Evolutionary conservation across 2,797 vertebrate species (phyloP), one percentile per base, ranked within the genome.

Genomic region (Jordanella pulchra): DNA sequence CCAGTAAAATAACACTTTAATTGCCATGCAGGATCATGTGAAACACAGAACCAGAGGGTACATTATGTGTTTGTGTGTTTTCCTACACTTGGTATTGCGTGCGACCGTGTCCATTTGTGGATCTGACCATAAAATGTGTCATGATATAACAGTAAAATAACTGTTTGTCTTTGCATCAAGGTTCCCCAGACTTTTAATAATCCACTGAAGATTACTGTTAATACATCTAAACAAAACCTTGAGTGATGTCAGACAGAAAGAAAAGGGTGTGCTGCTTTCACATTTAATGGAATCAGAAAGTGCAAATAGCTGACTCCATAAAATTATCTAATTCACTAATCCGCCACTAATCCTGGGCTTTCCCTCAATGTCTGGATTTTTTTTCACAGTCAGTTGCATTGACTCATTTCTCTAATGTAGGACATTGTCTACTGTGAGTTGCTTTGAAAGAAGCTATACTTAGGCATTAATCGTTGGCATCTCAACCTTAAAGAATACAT

Each of bases 41-140:
- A 6, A 74, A 53, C 74, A 50, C 42, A 35, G 11, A 39, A 63
- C 71, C 39, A 35, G 7, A 69, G 12, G 45, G 39, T 70, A 14
- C n/a, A 42, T 65, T 50, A 30, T 71, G 28, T 71, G 35, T 72
- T 76, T 4, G 58, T 61, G 42, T 76, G 28, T 67, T 68, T n/a
- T 55, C 32, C 32, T 60, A 28, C 69, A 1, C 50, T 18, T 14
- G 1, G 39, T 2, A n/a, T 63, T 63, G 60, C 60, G 35, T 63
- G 35, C 14, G 23, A 63, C 60, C 9, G 60, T 13, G 23, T 25
- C 42, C 42, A 25, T 25, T 63, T 63, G 60, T 63, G 10, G 18
- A 14, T 23, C 72, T 53, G 47, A 61, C 23, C 71, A 55, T 48
- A 58, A 76, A 83, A 74, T 0, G 7, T 68, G 63, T 78, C 65